A percentile compares a stretch with the other conserved stretches of the same genome.
Conservation (phyloP, 1,140 invertebrate genomes). For the Drosophila kepulauana region DNA sequence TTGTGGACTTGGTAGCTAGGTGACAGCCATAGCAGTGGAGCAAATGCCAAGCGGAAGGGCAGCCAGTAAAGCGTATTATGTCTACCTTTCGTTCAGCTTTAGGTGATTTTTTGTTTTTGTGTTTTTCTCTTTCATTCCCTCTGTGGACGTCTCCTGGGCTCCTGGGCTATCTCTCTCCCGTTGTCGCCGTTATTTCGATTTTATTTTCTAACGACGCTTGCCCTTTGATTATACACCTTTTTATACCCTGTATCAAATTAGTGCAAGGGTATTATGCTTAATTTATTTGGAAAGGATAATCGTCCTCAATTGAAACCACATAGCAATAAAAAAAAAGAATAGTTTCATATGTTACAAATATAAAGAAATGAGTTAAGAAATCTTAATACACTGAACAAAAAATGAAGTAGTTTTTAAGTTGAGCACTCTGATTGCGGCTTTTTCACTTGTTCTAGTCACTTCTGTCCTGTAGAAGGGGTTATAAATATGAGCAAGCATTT, state of each 20-base stretch:
- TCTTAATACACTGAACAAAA: background rate
- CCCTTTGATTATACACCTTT: slow-evolving; percentile 73
- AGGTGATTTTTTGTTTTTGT: slow-evolving; percentile 4
- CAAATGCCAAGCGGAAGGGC: slow-evolving; percentile 26
- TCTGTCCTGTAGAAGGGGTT: slow-evolving; percentile 36
- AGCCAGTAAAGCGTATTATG: slow-evolving; percentile 72
- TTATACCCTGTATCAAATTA: slow-evolving; percentile 24
- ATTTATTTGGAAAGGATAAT: background rate
- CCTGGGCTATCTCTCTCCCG: slow-evolving; percentile 46
- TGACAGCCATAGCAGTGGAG: slow-evolving; percentile 38
- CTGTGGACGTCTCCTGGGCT: slow-evolving; percentile 1
- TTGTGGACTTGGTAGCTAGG: slow-evolving; percentile 46
- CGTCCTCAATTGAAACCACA: no score
- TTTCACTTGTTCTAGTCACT: slow-evolving; percentile 3
- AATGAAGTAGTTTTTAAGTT: slow-evolving; percentile 8
- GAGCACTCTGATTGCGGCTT: background rate
- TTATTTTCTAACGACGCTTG: slow-evolving; percentile 73
- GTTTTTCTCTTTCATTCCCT: slow-evolving; percentile 26
- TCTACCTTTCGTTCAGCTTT: slow-evolving; percentile 26
- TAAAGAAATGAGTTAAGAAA: no score
- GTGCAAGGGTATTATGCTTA: background rate
- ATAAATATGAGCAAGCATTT: slow-evolving; percentile 80
- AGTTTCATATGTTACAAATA: background rate
- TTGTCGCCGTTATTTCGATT: slow-evolving; percentile 73
- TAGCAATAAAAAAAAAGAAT: no score